These are phyloP conservation scores for Dinocampus coccinellae DNA, from an alignment of 2,888 invertebrate species.

Conservation along the genomic window DNA sequence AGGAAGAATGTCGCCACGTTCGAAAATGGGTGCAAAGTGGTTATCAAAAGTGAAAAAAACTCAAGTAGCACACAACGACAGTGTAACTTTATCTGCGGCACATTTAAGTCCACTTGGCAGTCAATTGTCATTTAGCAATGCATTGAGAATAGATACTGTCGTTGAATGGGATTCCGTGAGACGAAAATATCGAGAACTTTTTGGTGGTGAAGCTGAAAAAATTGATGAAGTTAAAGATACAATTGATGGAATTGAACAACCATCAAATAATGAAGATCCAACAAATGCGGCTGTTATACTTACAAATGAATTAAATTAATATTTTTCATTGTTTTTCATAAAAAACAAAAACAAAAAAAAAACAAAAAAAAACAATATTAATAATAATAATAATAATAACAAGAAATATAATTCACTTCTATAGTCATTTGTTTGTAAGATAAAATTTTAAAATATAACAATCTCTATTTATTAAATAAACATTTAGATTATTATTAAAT, in stretches of 20 bases:
- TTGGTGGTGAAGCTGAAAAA: constrained; percentile 74
- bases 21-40: constrained; percentile 91
- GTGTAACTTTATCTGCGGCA: constrained; percentile 83
- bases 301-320: constrained; percentile 35
- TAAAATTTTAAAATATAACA: neutral
- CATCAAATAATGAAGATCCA: constrained; percentile 29
- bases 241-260: constrained; percentile 39
- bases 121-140: constrained; percentile 80
- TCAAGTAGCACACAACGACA: constrained; percentile 84
- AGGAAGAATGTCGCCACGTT: constrained; percentile 81
- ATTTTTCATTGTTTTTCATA: neutral
- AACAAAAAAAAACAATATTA: constrained; percentile 8
- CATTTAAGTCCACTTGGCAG: constrained; percentile 88
- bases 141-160: constrained; percentile 87
- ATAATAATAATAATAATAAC: no score
- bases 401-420: no score
- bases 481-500: constrained; percentile 11
- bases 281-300: constrained; percentile 34
- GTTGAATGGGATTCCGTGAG: constrained; percentile 93
- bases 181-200: constrained; percentile 86
- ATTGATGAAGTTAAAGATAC: constrained; percentile 52
- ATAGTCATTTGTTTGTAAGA: neutral
- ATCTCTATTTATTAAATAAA: constrained; percentile 16
- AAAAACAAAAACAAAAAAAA: constrained; percentile 1
- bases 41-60: constrained; percentile 89